phyloP scores from a whole-genome alignment of 2,797 vertebrate species.

The Petrocephalus schoutedeni region DNA sequence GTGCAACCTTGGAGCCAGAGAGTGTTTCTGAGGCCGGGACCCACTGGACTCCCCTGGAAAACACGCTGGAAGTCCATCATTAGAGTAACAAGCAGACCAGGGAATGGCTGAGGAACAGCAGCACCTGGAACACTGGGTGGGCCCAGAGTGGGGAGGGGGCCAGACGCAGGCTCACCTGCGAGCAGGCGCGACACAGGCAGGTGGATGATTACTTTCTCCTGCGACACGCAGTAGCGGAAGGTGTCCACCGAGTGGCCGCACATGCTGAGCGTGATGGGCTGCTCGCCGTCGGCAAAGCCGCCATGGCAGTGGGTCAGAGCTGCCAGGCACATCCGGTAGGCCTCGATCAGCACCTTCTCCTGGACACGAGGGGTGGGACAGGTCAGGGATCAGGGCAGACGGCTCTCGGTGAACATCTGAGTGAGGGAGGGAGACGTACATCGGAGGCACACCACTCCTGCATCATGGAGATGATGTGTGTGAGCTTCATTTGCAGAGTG shows the following conservation, averaged over 20 bases:
- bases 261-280: conserved; percentile 83
- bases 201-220: conserved; percentile 95
- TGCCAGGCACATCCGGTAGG: conserved; percentile 83
- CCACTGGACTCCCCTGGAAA: background rate
- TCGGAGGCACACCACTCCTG: conserved; percentile 93
- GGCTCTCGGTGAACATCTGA: background rate
- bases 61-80: background rate
- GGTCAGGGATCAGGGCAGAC: background rate
- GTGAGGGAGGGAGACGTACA: conserved; percentile 58
- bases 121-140: background rate
- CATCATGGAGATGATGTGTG: conserved; percentile 94
- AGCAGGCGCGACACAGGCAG: conserved; percentile 88
- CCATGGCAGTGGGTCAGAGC: conserved; percentile 80
- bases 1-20: background rate
- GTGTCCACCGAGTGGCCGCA: conserved; percentile 88
- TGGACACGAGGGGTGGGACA: conserved; percentile 45
- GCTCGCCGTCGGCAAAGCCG: conserved; percentile 84
- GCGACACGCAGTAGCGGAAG: conserved; percentile 90
- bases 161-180: conserved; percentile 68
- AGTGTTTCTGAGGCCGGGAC: background rate
- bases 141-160: background rate
- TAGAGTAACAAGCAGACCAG: background rate
- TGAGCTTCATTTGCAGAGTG: conserved; percentile 93
- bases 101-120: background rate
- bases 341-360: conserved; percentile 86